Conservation (phyloP, 2,888 invertebrate genomes). For the Oxyscelio sp. region DNA sequence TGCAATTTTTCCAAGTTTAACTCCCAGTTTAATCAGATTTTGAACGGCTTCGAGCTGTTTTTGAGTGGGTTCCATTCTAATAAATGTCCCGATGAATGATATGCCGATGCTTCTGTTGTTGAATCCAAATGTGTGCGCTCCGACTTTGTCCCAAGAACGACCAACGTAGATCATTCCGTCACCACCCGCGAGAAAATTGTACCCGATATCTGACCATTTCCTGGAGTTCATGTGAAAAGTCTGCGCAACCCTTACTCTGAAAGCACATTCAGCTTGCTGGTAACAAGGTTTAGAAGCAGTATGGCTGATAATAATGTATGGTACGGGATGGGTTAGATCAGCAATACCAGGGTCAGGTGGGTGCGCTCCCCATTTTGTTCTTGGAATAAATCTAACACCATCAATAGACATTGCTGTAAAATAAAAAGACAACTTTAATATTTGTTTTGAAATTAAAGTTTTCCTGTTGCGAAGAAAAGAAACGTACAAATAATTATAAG, state of each 20-base stretch:
- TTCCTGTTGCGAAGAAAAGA: not conserved
- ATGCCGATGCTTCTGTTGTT: constrained; percentile 92
- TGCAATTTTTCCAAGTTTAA: constrained; percentile 90
- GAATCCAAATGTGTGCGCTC: constrained; percentile 92
- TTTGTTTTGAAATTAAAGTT: not conserved
- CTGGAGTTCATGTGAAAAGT: constrained; percentile 91
- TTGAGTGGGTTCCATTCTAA: constrained; percentile 84
- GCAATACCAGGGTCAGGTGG: constrained; percentile 85
- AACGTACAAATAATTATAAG: constrained; percentile 44
- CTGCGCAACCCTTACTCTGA: constrained; percentile 81
- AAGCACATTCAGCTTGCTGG: constrained; percentile 80
- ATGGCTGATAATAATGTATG: constrained; percentile 85
- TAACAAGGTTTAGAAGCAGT: constrained; percentile 85
- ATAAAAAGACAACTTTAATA: no score
- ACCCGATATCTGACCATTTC: constrained; percentile 89
- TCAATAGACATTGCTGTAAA: constrained; percentile 74
- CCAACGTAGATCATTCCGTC: constrained; percentile 93
- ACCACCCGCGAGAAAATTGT: constrained; percentile 94
- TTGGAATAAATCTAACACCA: constrained; percentile 89
- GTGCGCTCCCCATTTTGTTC: constrained; percentile 92
- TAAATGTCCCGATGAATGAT: constrained; percentile 93
- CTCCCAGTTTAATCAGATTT: constrained; percentile 91
- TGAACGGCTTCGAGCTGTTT: constrained; percentile 90
- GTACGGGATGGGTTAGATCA: constrained; percentile 82
- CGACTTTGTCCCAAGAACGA: constrained; percentile 92